A percentile compares a stretch with the other conserved stretches of the same genome.
These are phyloP conservation scores for Rhizoglyphus robini DNA, from an alignment of 1,140 invertebrate species.

Conservation along the genomic window DNA sequence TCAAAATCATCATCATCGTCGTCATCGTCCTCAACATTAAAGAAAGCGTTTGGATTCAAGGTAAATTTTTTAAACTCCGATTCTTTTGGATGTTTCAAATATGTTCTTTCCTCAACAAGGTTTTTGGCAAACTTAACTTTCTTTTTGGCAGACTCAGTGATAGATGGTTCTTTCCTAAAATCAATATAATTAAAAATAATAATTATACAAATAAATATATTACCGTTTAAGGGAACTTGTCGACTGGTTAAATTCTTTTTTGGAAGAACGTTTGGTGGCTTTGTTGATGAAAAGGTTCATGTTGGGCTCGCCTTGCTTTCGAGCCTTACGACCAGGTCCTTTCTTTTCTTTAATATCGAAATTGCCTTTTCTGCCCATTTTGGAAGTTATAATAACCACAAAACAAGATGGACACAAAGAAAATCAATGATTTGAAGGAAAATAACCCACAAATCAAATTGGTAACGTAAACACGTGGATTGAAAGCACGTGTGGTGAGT, in stretches of 20 bases:
- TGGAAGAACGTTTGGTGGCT: neutral
- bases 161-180: constrained; percentile 24
- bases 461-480: neutral
- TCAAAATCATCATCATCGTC: constrained; percentile 26
- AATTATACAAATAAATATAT: constrained; percentile 8
- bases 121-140: constrained; percentile 12
- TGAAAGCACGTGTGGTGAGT: neutral
- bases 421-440: too few relatives aligned
- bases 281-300: constrained; percentile 37
- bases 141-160: constrained; percentile 23
- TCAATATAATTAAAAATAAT: constrained; percentile 7
- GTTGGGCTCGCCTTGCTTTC: constrained; percentile 62
- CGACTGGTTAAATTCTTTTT: neutral
- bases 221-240: neutral
- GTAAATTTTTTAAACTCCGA: neutral
- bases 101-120: constrained; percentile 20
- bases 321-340: constrained; percentile 66
- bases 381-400: neutral
- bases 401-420: neutral
- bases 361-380: constrained; percentile 74
- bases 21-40: constrained; percentile 30
- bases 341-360: constrained; percentile 56
- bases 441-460: neutral
- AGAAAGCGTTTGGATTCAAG: constrained; percentile 19
- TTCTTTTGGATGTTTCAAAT: constrained; percentile 32